Evolutionary conservation across 2,113 vertebrate genomes (phyloP).

Genomic region (Mirza zaza): DNA sequence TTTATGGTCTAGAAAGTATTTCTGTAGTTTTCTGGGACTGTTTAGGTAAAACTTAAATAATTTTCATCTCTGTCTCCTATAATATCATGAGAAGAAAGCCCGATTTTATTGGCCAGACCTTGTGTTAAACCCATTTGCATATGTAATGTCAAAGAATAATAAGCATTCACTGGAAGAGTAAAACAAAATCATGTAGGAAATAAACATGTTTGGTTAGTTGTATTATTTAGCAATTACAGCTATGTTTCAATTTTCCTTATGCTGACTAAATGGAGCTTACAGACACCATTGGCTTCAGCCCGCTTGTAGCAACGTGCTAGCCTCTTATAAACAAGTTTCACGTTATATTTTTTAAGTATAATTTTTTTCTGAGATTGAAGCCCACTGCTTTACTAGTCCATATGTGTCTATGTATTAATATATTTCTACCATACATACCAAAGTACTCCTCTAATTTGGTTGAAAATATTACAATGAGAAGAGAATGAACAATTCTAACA

Average conservation of each 20-base stretch:
- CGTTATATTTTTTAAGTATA: background rate
- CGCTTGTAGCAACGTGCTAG: background rate
- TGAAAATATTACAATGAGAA: background rate
- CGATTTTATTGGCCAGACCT: background rate
- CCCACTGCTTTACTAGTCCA: background rate
- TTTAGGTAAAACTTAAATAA: background rate
- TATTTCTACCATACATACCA: background rate
- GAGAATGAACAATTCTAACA: background rate
- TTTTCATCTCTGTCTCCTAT: background rate
- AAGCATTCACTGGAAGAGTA: background rate
- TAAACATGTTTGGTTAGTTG: background rate
- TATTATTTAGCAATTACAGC: background rate
- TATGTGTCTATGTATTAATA: background rate
- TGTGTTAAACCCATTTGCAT: background rate
- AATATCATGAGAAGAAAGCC: background rate
- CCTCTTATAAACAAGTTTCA: background rate
- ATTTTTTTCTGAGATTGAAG: background rate
- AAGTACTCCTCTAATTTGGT: background rate
- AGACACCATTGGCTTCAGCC: background rate
- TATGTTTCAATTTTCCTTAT: background rate
- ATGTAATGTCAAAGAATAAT: background rate
- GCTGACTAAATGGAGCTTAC: background rate
- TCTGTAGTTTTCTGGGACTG: background rate
- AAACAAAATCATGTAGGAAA: background rate
- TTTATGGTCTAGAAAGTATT: background rate